phyloP scores from a whole-genome alignment of 2,888 invertebrate genomes.

The Lithodes maja region DNA sequence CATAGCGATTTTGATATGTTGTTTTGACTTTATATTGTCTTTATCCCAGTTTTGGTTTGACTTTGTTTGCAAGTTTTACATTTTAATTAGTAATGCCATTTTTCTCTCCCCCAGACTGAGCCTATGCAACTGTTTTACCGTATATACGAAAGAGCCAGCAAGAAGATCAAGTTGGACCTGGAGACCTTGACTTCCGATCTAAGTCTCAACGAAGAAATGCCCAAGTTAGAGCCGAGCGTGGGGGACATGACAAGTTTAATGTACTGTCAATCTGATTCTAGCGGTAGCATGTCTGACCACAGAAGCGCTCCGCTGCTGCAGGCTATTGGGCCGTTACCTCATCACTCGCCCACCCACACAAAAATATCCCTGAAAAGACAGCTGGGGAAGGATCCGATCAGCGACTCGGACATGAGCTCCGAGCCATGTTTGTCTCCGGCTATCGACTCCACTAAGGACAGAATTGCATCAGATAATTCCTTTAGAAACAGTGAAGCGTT shows the following conservation, averaged over 20 bases:
- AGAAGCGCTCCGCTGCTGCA: slow-evolving; percentile 54
- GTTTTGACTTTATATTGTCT: no score
- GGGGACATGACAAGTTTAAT: slow-evolving; percentile 26
- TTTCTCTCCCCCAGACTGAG: slow-evolving; percentile 45
- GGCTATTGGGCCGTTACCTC: slow-evolving; percentile 39
- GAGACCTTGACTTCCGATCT: slow-evolving; percentile 31
- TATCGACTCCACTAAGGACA: not conserved
- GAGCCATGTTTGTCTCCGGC: slow-evolving; percentile 7
- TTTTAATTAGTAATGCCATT: not conserved
- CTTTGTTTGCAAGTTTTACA: not conserved
- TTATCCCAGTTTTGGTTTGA: no score
- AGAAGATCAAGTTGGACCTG: slow-evolving; percentile 58
- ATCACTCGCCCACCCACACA: slow-evolving; percentile 12
- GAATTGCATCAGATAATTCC: not conserved
- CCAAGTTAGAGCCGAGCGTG: slow-evolving; percentile 54
- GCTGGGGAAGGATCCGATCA: not conserved
- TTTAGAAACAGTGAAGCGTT: not conserved
- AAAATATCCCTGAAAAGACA: not conserved
- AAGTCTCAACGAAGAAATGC: slow-evolving; percentile 48
- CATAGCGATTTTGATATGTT: no score
- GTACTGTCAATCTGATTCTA: slow-evolving; percentile 25
- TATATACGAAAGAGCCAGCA: slow-evolving; percentile 58
- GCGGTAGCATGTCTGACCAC: slow-evolving; percentile 32
- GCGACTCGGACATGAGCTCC: not conserved
- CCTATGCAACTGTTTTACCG: slow-evolving; percentile 51